These are phyloP conservation scores for Graphium colonna DNA, from an alignment of 2,888 invertebrate species.

Conservation along the genomic window DNA sequence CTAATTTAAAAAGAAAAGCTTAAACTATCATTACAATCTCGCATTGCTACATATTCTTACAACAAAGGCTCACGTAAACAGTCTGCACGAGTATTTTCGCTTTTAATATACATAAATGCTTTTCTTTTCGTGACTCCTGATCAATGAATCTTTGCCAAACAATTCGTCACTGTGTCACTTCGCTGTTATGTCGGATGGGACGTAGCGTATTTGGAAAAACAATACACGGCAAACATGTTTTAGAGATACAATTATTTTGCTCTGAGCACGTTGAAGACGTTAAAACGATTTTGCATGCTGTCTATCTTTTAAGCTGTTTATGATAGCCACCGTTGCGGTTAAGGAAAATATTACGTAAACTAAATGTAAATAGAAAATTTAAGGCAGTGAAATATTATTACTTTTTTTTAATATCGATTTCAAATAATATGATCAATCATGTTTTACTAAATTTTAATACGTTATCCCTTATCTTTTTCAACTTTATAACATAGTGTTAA, in stretches of 20 bases:
- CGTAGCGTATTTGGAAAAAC: slow-evolving; percentile 14
- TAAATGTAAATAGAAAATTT: too few relatives aligned
- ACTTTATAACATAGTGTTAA: too few relatives aligned
- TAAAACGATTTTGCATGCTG: slow-evolving; percentile 37
- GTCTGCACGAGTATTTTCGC: not conserved
- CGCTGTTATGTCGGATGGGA: not conserved
- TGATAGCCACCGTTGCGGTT: slow-evolving; percentile 10
- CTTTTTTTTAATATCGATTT: too few relatives aligned
- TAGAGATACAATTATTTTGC: slow-evolving; percentile 23
- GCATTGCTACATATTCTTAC: too few relatives aligned
- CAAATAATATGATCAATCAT: too few relatives aligned
- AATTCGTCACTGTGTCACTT: not conserved
- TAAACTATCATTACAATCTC: too few relatives aligned
- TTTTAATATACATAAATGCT: not conserved
- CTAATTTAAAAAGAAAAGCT: too few relatives aligned
- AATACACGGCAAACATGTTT: slow-evolving; percentile 29
- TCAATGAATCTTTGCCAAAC: slow-evolving; percentile 1
- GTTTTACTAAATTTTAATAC: too few relatives aligned
- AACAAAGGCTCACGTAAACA: not conserved
- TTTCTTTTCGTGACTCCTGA: not conserved
- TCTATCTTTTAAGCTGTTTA: slow-evolving; percentile 32
- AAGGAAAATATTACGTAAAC: slow-evolving; percentile 6
- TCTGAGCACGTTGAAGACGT: slow-evolving; percentile 42
- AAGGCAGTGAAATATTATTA: too few relatives aligned
- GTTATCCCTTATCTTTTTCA: too few relatives aligned